These are phyloP conservation scores for Lamellibrachia satsuma DNA, from an alignment of 2,888 invertebrate genomes.

Conservation along the genomic window DNA sequence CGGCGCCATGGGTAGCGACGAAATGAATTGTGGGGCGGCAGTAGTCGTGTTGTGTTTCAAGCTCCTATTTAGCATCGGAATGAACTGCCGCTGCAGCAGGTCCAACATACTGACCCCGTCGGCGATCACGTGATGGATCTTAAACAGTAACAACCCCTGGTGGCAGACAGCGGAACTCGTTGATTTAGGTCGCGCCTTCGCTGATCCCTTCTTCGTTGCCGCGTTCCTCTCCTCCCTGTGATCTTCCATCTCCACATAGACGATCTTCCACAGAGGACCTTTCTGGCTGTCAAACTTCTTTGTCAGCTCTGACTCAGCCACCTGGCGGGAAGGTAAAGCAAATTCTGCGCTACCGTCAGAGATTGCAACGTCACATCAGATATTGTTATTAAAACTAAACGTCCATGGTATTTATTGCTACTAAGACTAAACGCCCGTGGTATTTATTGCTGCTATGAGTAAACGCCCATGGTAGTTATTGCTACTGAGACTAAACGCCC, in stretches of 20 bases:
- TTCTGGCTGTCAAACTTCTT: neutral
- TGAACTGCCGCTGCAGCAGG: neutral
- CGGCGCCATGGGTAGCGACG: neutral
- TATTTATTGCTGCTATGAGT: too few relatives aligned
- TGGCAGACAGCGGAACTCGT: neutral
- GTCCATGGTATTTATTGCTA: too few relatives aligned
- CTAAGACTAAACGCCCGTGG: too few relatives aligned
- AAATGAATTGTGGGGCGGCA: neutral
- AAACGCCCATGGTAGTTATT: too few relatives aligned
- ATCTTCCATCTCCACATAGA: neutral
- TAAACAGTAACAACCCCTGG: neutral
- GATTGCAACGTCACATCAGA: neutral
- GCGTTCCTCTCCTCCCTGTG: neutral
- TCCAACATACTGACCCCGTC: slow-evolving; percentile 7
- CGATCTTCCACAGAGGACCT: neutral
- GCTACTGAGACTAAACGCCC: too few relatives aligned
- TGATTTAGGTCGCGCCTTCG: neutral
- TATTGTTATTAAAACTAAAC: too few relatives aligned
- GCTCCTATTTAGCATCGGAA: neutral
- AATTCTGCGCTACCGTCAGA: neutral
- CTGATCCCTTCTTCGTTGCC: neutral
- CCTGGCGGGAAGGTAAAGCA: neutral
- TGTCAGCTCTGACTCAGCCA: neutral
- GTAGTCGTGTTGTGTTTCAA: neutral
- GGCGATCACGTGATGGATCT: neutral